Evolutionary conservation across 2,888 invertebrate species (phyloP).

Genomic region (Pterostichus niger): DNA sequence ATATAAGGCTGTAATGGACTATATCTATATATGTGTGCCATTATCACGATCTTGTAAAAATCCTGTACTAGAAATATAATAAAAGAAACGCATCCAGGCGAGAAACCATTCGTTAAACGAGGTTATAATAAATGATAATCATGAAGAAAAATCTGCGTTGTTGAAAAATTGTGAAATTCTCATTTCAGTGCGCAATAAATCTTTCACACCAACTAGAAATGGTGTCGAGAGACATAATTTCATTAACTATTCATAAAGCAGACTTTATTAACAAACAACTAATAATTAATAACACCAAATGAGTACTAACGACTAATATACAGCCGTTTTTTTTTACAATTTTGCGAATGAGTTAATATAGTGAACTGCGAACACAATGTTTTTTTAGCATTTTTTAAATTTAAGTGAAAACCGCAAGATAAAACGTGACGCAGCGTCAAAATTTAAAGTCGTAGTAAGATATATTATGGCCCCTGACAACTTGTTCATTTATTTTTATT

Average conservation of each 20-base stretch:
- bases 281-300: conserved; percentile 30
- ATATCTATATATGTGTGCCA: too few relatives aligned
- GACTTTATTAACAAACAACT: conserved; percentile 34
- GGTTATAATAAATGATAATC: too few relatives aligned
- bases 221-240: conserved; percentile 21
- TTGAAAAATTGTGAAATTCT: conserved; percentile 24
- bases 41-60: too few relatives aligned
- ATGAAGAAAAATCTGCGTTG: neutral
- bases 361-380: neutral
- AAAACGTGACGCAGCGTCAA: conserved; percentile 41
- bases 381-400: conserved; percentile 19
- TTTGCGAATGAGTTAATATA: neutral
- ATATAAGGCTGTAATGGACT: too few relatives aligned
- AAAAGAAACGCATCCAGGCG: too few relatives aligned
- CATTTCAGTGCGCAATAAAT: conserved; percentile 29
- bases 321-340: neutral
- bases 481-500: conserved; percentile 43
- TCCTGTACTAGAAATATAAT: too few relatives aligned
- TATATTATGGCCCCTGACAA: conserved; percentile 27
- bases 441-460: conserved; percentile 35
- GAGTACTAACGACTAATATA: neutral
- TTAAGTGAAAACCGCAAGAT: conserved; percentile 35
- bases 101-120: too few relatives aligned
- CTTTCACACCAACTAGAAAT: conserved; percentile 7
- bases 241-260: conserved; percentile 12